Evolutionary conservation across 2,113 vertebrate species (phyloP).

Genomic region (Xenopus tropicalis): DNA sequence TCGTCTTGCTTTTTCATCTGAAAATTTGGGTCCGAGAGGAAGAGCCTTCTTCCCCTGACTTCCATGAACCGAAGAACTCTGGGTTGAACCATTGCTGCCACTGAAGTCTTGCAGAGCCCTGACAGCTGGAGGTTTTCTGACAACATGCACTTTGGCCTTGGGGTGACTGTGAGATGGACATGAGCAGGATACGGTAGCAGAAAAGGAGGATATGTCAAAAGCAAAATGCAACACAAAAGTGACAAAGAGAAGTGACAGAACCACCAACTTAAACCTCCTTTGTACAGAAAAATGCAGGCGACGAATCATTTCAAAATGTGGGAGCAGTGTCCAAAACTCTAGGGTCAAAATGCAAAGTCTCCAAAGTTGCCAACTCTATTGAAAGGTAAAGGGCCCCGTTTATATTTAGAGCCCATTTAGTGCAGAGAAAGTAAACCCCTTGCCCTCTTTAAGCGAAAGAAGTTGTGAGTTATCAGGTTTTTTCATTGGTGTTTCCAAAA

Average conservation of each 20-base stretch:
- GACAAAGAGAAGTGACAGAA: slow-evolving; percentile 62
- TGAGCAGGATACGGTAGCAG: slow-evolving; percentile 16
- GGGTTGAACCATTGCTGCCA: slow-evolving; percentile 49
- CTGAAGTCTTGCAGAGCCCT: slow-evolving; percentile 56
- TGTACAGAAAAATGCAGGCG: slow-evolving; percentile 48
- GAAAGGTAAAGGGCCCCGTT: no score
- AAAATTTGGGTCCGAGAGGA: not conserved
- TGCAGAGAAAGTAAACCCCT: not conserved
- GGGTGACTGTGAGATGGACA: slow-evolving; percentile 22
- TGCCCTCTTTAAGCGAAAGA: not conserved
- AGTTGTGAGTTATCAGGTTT: not conserved
- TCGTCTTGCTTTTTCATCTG: fast-evolving
- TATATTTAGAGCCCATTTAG: no score
- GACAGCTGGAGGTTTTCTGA: slow-evolving; percentile 16
- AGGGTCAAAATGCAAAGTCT: no score
- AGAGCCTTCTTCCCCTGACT: not conserved
- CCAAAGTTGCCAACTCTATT: no score
- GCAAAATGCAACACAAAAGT: slow-evolving; percentile 64
- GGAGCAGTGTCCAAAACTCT: no score
- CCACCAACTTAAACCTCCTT: slow-evolving; percentile 61
- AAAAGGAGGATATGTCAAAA: slow-evolving; percentile 54
- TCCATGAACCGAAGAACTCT: slow-evolving; percentile 36
- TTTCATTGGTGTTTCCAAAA: not conserved
- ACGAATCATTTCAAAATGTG: slow-evolving; percentile 32
- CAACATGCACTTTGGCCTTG: slow-evolving; percentile 2